These are phyloP conservation scores for Falcunculus frontatus DNA, from an alignment of 2,113 vertebrate genomes.

Conservation along the genomic window DNA sequence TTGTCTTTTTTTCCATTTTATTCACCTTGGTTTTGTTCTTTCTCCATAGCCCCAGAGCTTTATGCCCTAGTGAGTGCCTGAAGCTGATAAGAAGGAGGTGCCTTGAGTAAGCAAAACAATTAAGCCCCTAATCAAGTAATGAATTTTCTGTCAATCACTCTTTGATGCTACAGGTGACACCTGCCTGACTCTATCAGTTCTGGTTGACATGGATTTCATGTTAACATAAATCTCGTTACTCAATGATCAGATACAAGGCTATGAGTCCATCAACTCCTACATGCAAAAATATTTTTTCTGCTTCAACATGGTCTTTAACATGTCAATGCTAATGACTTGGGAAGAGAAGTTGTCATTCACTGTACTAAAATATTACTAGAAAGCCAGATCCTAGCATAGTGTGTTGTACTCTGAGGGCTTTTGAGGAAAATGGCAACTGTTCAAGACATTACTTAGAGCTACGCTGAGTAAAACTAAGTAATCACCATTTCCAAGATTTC, in stretches of 20 bases:
- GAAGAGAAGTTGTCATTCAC: background rate
- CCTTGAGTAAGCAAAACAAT: background rate
- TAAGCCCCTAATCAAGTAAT: background rate
- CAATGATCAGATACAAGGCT: background rate
- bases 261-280: background rate
- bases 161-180: background rate
- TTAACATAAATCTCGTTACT: background rate
- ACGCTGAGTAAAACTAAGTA: background rate
- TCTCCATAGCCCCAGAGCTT: background rate
- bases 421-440: background rate
- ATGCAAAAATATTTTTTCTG: background rate
- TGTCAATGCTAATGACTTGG: background rate
- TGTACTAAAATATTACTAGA: background rate
- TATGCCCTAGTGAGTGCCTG: background rate
- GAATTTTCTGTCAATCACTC: background rate
- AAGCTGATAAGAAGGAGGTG: background rate
- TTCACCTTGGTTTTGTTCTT: background rate
- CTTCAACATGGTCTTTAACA: background rate
- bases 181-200: background rate
- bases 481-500: background rate
- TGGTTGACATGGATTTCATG: background rate
- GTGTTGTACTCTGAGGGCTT: background rate
- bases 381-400: background rate
- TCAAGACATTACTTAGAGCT: background rate
- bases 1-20: background rate